Conservation (phyloP, 2,113 vertebrate species). For the Balaenoptera acutorostrata region DNA sequence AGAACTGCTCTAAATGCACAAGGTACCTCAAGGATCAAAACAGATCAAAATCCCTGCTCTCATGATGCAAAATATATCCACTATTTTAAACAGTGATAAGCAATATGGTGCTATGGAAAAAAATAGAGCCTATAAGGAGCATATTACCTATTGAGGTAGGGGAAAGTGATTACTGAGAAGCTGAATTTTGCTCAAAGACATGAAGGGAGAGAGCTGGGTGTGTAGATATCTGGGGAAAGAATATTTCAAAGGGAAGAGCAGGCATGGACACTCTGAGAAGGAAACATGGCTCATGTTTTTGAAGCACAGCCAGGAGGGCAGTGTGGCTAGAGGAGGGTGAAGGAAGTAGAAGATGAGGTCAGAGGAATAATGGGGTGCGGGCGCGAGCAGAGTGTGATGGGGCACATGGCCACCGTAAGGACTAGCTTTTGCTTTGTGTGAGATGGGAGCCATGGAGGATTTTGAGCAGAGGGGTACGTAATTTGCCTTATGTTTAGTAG, state of each 20-base stretch:
- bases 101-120: neutral
- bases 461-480: neutral
- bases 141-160: neutral
- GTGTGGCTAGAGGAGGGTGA: neutral
- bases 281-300: neutral
- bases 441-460: neutral
- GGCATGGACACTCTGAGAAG: neutral
- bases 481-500: neutral
- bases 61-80: neutral
- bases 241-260: neutral
- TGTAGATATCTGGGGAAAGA: neutral
- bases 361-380: neutral
- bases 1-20: neutral
- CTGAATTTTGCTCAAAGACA: neutral
- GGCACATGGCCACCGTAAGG: neutral
- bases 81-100: neutral
- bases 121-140: neutral
- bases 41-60: neutral
- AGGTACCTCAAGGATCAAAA: neutral
- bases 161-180: neutral
- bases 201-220: neutral
- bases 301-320: neutral
- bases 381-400: accelerated
- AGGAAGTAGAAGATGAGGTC: neutral
- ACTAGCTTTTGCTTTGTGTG: neutral